Conservation (phyloP, 2,797 vertebrate species). For the Gymnothorax reevesii region DNA sequence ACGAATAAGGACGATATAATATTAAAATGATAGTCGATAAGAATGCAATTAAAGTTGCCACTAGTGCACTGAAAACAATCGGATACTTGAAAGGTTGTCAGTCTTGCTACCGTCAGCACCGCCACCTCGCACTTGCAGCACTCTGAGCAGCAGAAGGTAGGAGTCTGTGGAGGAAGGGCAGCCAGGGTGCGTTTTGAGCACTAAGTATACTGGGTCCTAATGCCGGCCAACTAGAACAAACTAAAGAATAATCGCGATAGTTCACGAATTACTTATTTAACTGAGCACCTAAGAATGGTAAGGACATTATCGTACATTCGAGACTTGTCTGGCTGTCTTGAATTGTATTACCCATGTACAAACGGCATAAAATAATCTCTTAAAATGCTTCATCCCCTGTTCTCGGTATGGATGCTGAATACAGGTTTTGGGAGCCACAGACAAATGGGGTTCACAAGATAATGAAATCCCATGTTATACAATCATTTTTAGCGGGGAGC, state of each 20-base stretch:
- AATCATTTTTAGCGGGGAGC: background rate
- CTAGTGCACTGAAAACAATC: slow-evolving; percentile 22
- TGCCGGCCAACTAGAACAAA: slow-evolving; percentile 43
- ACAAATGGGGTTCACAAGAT: background rate
- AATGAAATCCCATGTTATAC: background rate
- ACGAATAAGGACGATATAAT: background rate
- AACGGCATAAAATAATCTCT: background rate
- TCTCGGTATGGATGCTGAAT: background rate
- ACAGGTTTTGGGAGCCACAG: background rate
- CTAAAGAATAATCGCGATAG: background rate
- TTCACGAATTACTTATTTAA: slow-evolving; percentile 9
- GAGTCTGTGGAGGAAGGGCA: slow-evolving; percentile 32
- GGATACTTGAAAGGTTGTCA: slow-evolving; percentile 29
- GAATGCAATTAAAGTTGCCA: slow-evolving; percentile 28
- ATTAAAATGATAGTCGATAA: background rate
- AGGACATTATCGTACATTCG: slow-evolving; percentile 2
- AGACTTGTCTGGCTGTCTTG: background rate
- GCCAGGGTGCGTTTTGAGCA: slow-evolving; percentile 28
- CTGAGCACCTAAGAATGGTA: slow-evolving; percentile 18
- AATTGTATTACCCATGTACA: background rate
- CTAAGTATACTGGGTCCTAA: slow-evolving; percentile 56
- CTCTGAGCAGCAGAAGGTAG: slow-evolving; percentile 27
- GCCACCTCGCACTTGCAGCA: slow-evolving; percentile 29
- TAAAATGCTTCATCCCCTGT: background rate
- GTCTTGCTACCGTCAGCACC: slow-evolving; percentile 36